Conservation (phyloP, 2,888 invertebrate species). For the Apamea sordens region DNA sequence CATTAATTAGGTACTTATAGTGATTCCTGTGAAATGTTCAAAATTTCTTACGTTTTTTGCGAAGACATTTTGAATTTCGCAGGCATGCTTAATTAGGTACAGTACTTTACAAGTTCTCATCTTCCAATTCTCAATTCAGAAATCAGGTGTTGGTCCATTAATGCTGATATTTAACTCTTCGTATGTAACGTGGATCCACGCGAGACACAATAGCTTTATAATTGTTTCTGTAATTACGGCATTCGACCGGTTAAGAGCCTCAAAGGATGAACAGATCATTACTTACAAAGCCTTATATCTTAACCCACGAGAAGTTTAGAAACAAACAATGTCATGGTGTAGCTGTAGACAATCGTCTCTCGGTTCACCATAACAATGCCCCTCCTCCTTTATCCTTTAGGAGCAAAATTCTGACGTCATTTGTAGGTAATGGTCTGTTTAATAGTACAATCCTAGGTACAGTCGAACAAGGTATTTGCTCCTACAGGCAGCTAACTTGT, state of each 20-base stretch:
- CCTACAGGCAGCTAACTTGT: not conserved
- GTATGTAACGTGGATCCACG: not conserved
- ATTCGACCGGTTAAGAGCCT: not conserved
- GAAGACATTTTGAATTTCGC: not conserved
- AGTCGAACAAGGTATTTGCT: not conserved
- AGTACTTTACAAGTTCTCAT: too few species aligned
- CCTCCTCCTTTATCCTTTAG: not conserved
- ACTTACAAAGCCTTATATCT: conserved; percentile 15
- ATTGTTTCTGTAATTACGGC: not conserved
- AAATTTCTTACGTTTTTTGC: not conserved
- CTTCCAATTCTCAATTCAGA: not conserved
- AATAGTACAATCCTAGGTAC: not conserved
- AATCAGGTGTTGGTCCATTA: not conserved
- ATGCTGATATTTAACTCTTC: not conserved
- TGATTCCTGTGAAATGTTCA: not conserved
- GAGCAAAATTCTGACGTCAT: not conserved
- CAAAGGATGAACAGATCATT: conserved; percentile 14
- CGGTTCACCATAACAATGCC: conserved; percentile 19
- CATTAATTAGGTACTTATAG: not conserved
- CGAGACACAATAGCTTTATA: not conserved
- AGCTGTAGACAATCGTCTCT: conserved; percentile 11
- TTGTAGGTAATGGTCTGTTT: conserved; percentile 16
- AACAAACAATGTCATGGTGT: conserved; percentile 21
- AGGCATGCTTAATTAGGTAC: too few species aligned
- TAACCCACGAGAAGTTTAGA: conserved; percentile 4